Percentiles rank a stretch among this genome's conserved stretches.
phyloP scores from a whole-genome alignment of 2,797 vertebrate species.

The Takifugu rubripes region DNA sequence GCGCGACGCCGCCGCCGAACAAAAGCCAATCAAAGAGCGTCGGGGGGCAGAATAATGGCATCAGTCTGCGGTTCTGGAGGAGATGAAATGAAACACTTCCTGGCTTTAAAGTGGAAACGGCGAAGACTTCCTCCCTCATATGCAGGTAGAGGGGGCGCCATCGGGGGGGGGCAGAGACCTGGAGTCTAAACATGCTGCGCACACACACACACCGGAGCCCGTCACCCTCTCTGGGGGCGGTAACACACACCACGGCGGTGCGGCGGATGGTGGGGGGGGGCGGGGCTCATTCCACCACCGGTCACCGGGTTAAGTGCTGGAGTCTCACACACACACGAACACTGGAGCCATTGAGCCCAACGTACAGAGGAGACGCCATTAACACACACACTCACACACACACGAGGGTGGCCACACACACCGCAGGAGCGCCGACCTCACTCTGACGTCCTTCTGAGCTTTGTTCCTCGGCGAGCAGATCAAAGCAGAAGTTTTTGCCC shows the following conservation, averaged over 20 bases:
- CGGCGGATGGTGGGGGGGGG: neutral
- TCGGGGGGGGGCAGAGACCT: conserved; percentile 1
- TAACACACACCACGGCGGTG: conserved; percentile 63
- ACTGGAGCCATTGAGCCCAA: conserved; percentile 70
- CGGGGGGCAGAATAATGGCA: conserved; percentile 6
- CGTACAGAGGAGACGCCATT: conserved; percentile 50
- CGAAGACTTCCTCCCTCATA: conserved; percentile 82
- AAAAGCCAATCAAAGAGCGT: conserved; percentile 37
- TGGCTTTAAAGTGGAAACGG: conserved; percentile 71
- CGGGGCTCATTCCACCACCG: conserved; percentile 64
- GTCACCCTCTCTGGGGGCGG: conserved; percentile 62
- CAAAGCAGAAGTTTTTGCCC: no score
- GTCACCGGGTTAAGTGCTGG: conserved; percentile 72
- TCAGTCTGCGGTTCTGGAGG: conserved; percentile 41
- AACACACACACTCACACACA: conserved; percentile 36
- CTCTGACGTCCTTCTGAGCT: no score
- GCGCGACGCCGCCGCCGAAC: conserved; percentile 26
- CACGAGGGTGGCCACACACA: conserved; percentile 64
- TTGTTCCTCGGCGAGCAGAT: no score
- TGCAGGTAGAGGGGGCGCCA: conserved; percentile 71
- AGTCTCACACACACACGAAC: conserved; percentile 58
- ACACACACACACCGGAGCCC: conserved; percentile 12
- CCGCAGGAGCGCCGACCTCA: conserved; percentile 25
- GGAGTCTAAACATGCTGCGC: conserved; percentile 77
- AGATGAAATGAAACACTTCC: conserved; percentile 71